Conservation (phyloP, 2,113 vertebrate genomes). For the Capra hircus region DNA sequence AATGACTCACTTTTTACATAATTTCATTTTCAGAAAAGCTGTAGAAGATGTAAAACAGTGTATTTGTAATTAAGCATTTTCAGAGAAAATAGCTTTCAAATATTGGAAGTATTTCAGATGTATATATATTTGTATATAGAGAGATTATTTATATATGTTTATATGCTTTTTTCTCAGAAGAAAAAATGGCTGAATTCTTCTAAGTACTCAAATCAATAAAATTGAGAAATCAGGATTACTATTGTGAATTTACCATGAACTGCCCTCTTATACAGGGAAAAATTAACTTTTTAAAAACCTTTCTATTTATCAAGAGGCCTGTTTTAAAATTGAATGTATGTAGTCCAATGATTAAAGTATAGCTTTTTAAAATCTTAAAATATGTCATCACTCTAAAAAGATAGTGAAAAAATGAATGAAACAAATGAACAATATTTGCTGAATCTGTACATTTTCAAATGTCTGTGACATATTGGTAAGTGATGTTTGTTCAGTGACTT, state of each 20-base stretch:
- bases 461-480: constrained; percentile 9
- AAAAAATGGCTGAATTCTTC: neutral
- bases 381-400: neutral
- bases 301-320: neutral
- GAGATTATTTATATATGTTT: neutral
- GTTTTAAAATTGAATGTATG: neutral
- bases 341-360: neutral
- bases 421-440: neutral
- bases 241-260: neutral
- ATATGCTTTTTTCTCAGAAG: neutral
- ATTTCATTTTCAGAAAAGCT: constrained; percentile 39
- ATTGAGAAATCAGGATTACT: neutral
- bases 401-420: neutral
- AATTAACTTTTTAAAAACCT: neutral
- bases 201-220: neutral
- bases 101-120: neutral
- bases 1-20: constrained; percentile 20
- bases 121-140: neutral
- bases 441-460: neutral
- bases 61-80: neutral
- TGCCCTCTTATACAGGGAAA: neutral
- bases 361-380: neutral
- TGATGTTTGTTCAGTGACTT: constrained; percentile 36
- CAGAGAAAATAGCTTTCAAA: neutral
- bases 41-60: neutral